Evolutionary conservation across 2,797 vertebrate species (phyloP).

Genomic region (Dermochelys coriacea): DNA sequence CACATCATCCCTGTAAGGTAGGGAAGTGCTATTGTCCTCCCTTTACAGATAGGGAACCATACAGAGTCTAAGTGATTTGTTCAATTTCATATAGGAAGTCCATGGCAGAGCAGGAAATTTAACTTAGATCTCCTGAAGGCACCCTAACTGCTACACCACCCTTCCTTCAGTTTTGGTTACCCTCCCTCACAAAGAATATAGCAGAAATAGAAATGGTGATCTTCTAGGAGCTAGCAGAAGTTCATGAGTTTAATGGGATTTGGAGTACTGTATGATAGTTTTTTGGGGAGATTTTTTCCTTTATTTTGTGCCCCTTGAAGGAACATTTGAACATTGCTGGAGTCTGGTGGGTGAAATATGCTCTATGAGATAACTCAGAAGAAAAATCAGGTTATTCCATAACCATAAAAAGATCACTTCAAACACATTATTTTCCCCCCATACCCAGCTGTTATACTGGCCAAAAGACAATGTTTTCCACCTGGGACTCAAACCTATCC

Average conservation of each 20-base stretch:
- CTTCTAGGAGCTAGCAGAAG: not conserved
- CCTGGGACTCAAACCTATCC: not conserved
- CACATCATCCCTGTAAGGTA: not conserved
- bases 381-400: not conserved
- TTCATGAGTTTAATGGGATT: not conserved
- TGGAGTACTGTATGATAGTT: accelerated
- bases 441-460: not conserved
- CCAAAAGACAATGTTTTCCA: not conserved
- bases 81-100: not conserved
- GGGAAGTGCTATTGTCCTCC: not conserved
- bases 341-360: not conserved
- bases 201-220: not conserved
- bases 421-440: not conserved
- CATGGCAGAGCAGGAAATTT: not conserved
- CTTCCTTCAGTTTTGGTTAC: not conserved
- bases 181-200: not conserved
- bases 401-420: not conserved
- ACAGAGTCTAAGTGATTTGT: not conserved
- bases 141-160: not conserved
- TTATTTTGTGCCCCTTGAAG: not conserved
- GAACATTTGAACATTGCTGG: not conserved
- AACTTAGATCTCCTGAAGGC: not conserved
- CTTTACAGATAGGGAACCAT: not conserved
- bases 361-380: not conserved
- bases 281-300: not conserved